Conservation (phyloP, 2,113 vertebrate species). For the Xyliphius kryptos region DNA sequence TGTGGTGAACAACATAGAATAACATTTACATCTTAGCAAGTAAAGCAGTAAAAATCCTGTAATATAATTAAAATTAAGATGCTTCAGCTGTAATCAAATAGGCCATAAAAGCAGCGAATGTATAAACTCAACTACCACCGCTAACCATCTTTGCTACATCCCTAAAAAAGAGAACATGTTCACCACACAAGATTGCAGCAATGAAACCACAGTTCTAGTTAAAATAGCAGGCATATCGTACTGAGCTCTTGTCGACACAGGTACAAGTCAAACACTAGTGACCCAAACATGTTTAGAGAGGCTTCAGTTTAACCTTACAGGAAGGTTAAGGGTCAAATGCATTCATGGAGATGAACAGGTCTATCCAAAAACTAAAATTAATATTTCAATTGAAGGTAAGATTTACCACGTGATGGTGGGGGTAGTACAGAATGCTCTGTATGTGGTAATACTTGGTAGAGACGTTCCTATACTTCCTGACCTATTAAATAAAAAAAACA, state of each 20-base stretch:
- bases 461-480: not conserved
- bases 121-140: not conserved
- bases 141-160: not conserved
- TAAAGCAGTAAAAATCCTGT: not conserved
- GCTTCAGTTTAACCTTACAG: not conserved
- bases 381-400: not conserved
- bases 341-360: constrained; percentile 3
- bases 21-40: not conserved
- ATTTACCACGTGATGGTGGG: not conserved
- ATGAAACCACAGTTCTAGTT: not conserved
- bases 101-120: not conserved
- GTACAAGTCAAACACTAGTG: constrained; percentile 1
- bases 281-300: not conserved
- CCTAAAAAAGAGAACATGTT: not conserved
- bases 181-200: not conserved
- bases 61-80: not conserved
- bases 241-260: not conserved
- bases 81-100: not conserved
- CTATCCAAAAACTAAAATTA: not conserved
- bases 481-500: not conserved
- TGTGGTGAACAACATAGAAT: not conserved
- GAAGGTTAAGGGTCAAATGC: not conserved
- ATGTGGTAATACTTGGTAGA: constrained; percentile 3
- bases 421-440: not conserved
- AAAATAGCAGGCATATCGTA: not conserved